A percentile compares a stretch with the other conserved stretches of the same genome.
phyloP scores from a whole-genome alignment of 2,113 vertebrate genomes.

The Scomber japonicus region DNA sequence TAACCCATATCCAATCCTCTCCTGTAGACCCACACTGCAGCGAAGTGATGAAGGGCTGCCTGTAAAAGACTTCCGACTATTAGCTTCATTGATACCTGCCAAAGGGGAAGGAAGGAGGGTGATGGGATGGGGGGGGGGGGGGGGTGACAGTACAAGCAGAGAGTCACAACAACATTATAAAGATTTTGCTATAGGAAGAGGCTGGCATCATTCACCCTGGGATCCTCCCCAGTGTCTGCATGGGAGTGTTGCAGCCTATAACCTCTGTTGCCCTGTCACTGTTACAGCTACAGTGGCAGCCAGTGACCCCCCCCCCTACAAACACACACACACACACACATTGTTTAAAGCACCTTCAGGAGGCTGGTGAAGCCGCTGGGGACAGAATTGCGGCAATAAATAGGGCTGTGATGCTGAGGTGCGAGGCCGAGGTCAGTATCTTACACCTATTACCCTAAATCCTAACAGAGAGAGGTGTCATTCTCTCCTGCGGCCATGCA shows the following conservation, averaged over 20 bases:
- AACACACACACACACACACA: background rate
- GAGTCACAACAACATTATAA: conserved; percentile 60
- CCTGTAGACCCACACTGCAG: background rate
- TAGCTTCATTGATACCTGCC: conserved; percentile 68
- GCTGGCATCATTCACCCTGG: conserved; percentile 45
- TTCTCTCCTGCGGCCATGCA: background rate
- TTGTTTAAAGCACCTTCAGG: conserved; percentile 20
- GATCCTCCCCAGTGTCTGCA: background rate
- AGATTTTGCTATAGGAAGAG: conserved; percentile 51
- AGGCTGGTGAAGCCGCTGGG: background rate
- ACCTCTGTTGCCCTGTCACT: too few relatives aligned
- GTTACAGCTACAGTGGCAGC: conserved; percentile 5
- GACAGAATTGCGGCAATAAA: conserved; percentile 1
- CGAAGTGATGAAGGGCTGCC: conserved; percentile 35
- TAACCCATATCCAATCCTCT: conserved; percentile 2
- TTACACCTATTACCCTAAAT: conserved; percentile 1
- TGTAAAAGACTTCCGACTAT: conserved; percentile 53
- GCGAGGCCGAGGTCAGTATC: background rate
- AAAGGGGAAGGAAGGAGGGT: background rate
- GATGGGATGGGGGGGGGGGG: rapidly evolving
- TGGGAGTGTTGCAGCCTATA: too few relatives aligned
- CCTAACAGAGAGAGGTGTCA: conserved; percentile 11
- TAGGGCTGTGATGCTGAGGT: background rate
- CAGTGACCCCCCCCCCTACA: background rate
- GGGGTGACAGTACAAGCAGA: conserved; percentile 33